These are phyloP conservation scores for Ormyrus pomaceus DNA, from an alignment of 2,888 invertebrate genomes.

Conservation along the genomic window DNA sequence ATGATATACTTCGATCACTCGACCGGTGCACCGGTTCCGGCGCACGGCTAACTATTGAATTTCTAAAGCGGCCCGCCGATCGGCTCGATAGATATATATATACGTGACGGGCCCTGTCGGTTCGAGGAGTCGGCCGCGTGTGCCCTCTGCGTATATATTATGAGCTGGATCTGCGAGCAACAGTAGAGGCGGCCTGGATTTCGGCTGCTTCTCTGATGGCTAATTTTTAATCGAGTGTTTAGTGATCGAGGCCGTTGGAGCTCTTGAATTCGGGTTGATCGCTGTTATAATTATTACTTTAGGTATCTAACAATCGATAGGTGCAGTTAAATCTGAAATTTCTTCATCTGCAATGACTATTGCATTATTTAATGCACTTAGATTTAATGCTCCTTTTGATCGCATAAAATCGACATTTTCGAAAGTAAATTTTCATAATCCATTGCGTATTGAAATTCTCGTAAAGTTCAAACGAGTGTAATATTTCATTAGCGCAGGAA, in stretches of 20 bases:
- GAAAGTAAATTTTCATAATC: no score
- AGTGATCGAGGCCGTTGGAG: not conserved
- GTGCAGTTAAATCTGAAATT: no score
- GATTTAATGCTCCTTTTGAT: no score
- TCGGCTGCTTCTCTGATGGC: not conserved
- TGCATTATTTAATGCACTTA: no score
- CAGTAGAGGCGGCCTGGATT: constrained; percentile 1
- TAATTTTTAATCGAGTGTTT: constrained; percentile 33
- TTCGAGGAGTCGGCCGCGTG: not conserved
- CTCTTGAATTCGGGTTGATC: not conserved
- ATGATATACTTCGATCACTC: constrained; percentile 41
- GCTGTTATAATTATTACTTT: not conserved
- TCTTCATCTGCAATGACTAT: no score
- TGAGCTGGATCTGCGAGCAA: not conserved
- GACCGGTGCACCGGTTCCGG: constrained; percentile 16
- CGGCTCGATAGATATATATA: not conserved
- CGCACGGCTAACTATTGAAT: constrained; percentile 30
- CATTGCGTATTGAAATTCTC: no score
- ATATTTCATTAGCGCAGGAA: no score
- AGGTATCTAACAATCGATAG: no score
- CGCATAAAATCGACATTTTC: no score
- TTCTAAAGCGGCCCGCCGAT: constrained; percentile 13
- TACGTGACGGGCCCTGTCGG: not conserved
- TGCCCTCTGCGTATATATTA: not conserved
- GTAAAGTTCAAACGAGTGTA: no score